Base-by-base conservation (phyloP, 2,797 vertebrate species). In the Sebastes matsubarae region DNA sequence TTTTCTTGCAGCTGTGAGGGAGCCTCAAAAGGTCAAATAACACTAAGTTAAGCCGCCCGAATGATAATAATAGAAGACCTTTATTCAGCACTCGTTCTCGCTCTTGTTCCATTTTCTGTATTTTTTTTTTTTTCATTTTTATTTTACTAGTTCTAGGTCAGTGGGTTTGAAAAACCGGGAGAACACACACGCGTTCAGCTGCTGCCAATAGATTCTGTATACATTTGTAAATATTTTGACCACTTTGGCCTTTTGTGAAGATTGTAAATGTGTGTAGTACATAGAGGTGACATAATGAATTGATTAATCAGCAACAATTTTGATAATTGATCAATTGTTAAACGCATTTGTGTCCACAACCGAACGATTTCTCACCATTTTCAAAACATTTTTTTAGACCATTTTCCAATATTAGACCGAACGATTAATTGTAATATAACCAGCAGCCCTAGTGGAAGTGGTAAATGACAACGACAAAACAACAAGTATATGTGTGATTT, bases 11-110 rank as follows among this genome's bases (percentile, higher is more conserved):
- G 75, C 71, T 70, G 64, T 13, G 29, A 82, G 4, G 36, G 38
- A 54, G 30, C 12, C 54, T 63, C 4, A 8, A 76, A 82, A 89
- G 77, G 80, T 89, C 69, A 82, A 61, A 64, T n/a, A 42, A 30
- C 36, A 59, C 10, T 11, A 52, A 42, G 29, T 63, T 14, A 67
- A 52, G 55, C 63, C 5, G 58, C 54, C 24, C 38, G 55, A 64
- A 64, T 52, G 54, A 72, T 27, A 63, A 32, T 60, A 34, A 27
- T 18, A 64, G 22, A 27, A n/a, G 57, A 32, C 13, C 52, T 81
- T 54, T 7, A 16, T 74, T 24, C 69, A 38, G 34, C 73, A 50
- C 42, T 25, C 29, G 1, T 20, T 50, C 27, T 30, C 22, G 5
- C 24, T 59, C 42, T 32, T 18, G n/a, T 52, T 69, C 22, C 9